phyloP scores from a whole-genome alignment of 2,797 vertebrate species.

The Carduelis carduelis region DNA sequence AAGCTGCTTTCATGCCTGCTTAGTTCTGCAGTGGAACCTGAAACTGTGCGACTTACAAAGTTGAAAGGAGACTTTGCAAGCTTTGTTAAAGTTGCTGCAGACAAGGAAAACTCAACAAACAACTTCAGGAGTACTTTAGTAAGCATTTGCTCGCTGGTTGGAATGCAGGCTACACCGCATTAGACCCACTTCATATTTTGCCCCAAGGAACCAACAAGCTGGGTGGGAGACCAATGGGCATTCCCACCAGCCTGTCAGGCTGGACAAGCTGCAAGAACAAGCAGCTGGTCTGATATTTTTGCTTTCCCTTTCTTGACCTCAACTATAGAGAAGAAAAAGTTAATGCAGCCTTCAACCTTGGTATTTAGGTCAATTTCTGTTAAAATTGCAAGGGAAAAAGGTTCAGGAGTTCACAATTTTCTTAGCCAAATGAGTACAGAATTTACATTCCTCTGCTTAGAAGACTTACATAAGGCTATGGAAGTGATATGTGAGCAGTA shows the following conservation, averaged over 20 bases:
- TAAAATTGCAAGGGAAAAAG: not conserved
- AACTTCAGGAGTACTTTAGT: conserved; percentile 4
- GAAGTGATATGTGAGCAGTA: not conserved
- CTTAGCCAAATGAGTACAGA: not conserved
- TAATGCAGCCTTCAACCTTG: not conserved
- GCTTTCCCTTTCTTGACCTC: not conserved
- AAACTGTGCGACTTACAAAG: not conserved
- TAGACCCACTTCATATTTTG: conserved; percentile 19
- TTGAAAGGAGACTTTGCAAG: not conserved
- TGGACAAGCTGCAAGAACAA: conserved; percentile 6
- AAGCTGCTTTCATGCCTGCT: not conserved
- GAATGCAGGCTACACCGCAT: conserved; percentile 31
- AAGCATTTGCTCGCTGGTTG: not conserved
- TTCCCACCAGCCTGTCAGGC: conserved; percentile 16
- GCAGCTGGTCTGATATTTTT: not conserved
- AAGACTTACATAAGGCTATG: not conserved
- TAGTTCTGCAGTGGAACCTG: not conserved
- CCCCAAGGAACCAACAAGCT: not conserved
- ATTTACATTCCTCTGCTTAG: not conserved
- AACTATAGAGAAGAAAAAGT: not conserved
- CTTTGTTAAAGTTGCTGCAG: conserved; percentile 11
- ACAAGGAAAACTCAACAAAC: conserved; percentile 40
- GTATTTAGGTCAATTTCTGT: conserved; percentile 1
- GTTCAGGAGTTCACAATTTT: conserved; percentile 6
- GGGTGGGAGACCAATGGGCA: not conserved